Base-by-base conservation (phyloP, 2,888 invertebrate genomes). In the Pseudoips prasinana region DNA sequence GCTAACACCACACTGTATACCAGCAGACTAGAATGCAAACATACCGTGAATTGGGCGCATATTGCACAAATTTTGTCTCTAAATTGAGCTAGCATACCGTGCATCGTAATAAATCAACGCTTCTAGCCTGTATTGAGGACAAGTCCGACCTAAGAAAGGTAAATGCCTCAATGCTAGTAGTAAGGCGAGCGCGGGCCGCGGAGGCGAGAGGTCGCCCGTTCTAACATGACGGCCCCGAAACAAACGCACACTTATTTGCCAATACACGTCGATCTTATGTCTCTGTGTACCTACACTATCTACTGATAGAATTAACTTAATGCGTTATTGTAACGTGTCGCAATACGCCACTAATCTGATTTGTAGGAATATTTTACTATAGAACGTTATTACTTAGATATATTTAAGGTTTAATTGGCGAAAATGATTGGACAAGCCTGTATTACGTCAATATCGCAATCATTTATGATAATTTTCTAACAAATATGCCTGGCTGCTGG, bases 81-180 rank as follows among this genome's bases (percentile, higher is more conserved):
- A 73, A 79, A 76, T 73, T 69, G 65, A 74, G 64, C 57, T 65
- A 46, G 66, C 76, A 81, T 79, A 76, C 75, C 73, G 64, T 74
- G 71, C 75, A 78, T 81, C 74, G 73, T 69, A 73, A 80, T 84
- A 82, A 84, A 83, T 84, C 79, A 82, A 77, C 73, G 76, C 73
- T 73, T 78, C 74, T 69, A 79, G 71, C 29, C 58, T 58, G 74
- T 77, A 85, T 82, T 85, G 85, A 83, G 86, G 83, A 85, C 87
- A 86, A 74, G 73, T 72, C 71, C 72, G 74, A 82, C 78, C 85
- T 83, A 84, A 81, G 85, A 85, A 85, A 85, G 85, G 85, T 83
- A 85, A 84, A 84, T 81, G 76, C 82, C 68, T 84, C 80, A 84
- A 84, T 82, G 82, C 73, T 80, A 73, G 73, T 78, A 73, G 73